Evolutionary conservation across 2,797 vertebrate species (phyloP).

Genomic region (Acestrorhynchus altus): DNA sequence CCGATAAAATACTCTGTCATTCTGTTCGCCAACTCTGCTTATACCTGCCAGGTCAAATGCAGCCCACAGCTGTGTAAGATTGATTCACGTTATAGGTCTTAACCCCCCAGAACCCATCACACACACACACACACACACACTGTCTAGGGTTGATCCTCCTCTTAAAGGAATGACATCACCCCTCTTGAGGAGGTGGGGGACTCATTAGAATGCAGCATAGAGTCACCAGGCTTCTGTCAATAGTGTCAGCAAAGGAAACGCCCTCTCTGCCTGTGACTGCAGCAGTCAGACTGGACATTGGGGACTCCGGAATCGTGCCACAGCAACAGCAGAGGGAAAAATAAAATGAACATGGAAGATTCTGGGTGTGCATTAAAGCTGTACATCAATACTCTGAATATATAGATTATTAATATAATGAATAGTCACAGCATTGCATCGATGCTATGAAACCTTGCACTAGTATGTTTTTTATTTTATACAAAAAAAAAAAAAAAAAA

Average conservation of each 20-base stretch:
- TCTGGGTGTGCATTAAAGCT: neutral
- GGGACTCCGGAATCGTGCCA: conserved; percentile 11
- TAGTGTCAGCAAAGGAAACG: conserved; percentile 72
- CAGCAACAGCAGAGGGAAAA: neutral
- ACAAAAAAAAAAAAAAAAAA: too few relatives aligned
- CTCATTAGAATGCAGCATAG: conserved; percentile 63
- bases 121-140: neutral
- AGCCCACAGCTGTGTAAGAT: neutral
- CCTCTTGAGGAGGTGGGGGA: conserved; percentile 51
- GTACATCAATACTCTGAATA: too few relatives aligned
- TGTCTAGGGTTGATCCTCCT: conserved; percentile 35
- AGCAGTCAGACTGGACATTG: conserved; percentile 8
- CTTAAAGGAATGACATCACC: conserved; percentile 63
- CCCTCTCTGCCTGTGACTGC: conserved; percentile 33
- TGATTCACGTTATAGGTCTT: conserved; percentile 41
- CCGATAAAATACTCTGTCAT: neutral
- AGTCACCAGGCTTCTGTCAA: conserved; percentile 61
- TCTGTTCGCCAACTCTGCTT: neutral
- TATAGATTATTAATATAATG: neutral
- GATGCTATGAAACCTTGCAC: too few relatives aligned
- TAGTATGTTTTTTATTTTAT: too few relatives aligned
- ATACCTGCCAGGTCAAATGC: neutral
- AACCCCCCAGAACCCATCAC: neutral
- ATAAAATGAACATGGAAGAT: neutral
- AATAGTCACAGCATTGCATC: too few relatives aligned